Evolutionary conservation across 2,888 invertebrate species (phyloP).

Genomic region (Oeneis ivallda): DNA sequence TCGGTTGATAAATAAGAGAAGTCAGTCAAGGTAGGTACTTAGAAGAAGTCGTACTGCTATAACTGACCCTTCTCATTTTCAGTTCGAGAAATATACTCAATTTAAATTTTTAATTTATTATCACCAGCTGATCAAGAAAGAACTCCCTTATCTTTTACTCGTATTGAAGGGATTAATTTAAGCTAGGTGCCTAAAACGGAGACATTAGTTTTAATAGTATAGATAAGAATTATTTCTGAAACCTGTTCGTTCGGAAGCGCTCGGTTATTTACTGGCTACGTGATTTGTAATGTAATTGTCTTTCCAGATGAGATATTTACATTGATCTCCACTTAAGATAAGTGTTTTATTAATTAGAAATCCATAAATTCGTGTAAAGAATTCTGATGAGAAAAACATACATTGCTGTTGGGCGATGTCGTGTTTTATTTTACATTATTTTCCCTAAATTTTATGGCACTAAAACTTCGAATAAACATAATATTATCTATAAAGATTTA

Average conservation of each 20-base stretch:
- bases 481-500: constrained; percentile 15
- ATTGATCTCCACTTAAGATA: constrained; percentile 45
- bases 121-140: constrained; percentile 22
- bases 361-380: constrained; percentile 42
- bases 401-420: constrained; percentile 17
- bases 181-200: constrained; percentile 45
- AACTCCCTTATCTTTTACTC: constrained; percentile 29
- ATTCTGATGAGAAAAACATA: constrained; percentile 39
- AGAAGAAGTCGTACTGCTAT: no score
- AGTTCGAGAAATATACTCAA: not conserved
- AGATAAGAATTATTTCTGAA: constrained; percentile 42
- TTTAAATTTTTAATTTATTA: constrained; percentile 16
- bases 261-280: constrained; percentile 41
- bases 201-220: constrained; percentile 43
- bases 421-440: constrained; percentile 26
- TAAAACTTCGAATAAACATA: constrained; percentile 18
- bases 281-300: constrained; percentile 46
- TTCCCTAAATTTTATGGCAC: constrained; percentile 15
- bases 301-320: constrained; percentile 42
- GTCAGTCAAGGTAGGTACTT: no score
- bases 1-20: no score
- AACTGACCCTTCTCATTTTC: no score
- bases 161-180: constrained; percentile 36
- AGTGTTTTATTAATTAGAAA: constrained; percentile 44
- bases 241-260: constrained; percentile 39